Conservation (phyloP, 2,113 vertebrate species). For the Xenopus laevis region DNA sequence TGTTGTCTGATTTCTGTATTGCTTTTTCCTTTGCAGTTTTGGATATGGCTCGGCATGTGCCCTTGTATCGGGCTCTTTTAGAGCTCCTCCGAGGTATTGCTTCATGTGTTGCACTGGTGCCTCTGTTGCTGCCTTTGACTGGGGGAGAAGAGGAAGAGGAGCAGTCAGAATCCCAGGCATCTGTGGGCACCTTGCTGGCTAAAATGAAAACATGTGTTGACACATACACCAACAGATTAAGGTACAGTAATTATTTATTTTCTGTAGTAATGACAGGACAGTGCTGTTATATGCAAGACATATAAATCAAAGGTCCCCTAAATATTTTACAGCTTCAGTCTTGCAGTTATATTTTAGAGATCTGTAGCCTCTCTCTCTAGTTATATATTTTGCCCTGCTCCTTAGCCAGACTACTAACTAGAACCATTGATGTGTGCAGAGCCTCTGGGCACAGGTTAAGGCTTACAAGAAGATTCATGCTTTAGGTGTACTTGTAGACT, state of each 20-base stretch:
- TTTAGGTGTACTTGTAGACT: no score
- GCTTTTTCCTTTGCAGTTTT: constrained; percentile 69
- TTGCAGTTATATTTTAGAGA: no score
- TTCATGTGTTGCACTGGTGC: constrained; percentile 86
- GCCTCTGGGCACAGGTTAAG: no score
- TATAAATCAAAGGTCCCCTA: no score
- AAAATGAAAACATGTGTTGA: constrained; percentile 99
- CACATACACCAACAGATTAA: constrained; percentile 95
- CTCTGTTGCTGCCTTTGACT: constrained; percentile 85
- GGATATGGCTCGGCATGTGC: constrained; percentile 97
- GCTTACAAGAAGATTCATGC: no score
- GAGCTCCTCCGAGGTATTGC: constrained; percentile 93
- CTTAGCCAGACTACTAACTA: not conserved
- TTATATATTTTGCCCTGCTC: no score
- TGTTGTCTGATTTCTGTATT: no score
- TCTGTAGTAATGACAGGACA: not conserved
- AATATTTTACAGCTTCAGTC: no score
- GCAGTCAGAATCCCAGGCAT: constrained; percentile 83
- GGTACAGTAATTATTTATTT: constrained; percentile 62
- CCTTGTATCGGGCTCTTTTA: constrained; percentile 88
- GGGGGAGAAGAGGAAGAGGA: constrained; percentile 75
- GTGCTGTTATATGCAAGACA: no score
- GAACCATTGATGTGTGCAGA: no score
- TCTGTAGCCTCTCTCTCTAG: no score
- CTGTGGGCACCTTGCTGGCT: constrained; percentile 90